Base-by-base conservation (phyloP, 2,797 vertebrate species). In the Scleropages formosus region DNA sequence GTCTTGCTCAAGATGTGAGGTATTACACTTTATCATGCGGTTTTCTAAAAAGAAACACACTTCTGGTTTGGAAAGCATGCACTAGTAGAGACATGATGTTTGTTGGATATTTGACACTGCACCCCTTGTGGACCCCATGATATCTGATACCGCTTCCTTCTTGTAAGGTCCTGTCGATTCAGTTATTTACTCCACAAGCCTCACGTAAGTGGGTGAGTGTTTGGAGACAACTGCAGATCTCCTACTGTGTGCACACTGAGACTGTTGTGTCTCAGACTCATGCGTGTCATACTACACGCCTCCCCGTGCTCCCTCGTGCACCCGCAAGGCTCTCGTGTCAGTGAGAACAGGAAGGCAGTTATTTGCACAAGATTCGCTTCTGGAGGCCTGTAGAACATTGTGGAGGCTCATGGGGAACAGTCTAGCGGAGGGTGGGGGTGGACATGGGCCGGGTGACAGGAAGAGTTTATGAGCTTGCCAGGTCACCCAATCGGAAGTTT, bases 281-380 rank as follows among this genome's bases (percentile, higher is more conserved):
- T 47, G 18, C 44, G 20, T 7, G 47, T 31, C 46, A 16, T 9
- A 6, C 22, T 26, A 39, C 63, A 10, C 51, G 26, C 18, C 24
- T 31, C 68, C 51, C 11, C 22, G 12, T 27, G 16, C 47, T 73
- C 59, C 0, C 69, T 62, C 46, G 51, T 44, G 4, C 18, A 53
- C 13, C 22, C 7, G 51, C 27, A 49, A n/a, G 56, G 72, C 7
- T 62, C 39, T 24, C 88, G 84, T 86, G 86, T 92, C 89, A 82
- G 84, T 80, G 85, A 90, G 87, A 80, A 91, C 91, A 93, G 90
- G 91, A 93, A 92, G 92, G 90, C 82, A 89, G 90, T 91, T 87
- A 88, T 93, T 79, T 88, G 89, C 88, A 89, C 86, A 80, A 87
- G 86, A 92, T 92, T 91, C 85, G 90, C 84, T 94, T 94, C 93